A percentile compares a stretch with the other conserved stretches of the same genome.
These are phyloP conservation scores for Zoanthus solanderi DNA, from an alignment of 92 coral and sea anemone genomes.

Conservation along the genomic window DNA sequence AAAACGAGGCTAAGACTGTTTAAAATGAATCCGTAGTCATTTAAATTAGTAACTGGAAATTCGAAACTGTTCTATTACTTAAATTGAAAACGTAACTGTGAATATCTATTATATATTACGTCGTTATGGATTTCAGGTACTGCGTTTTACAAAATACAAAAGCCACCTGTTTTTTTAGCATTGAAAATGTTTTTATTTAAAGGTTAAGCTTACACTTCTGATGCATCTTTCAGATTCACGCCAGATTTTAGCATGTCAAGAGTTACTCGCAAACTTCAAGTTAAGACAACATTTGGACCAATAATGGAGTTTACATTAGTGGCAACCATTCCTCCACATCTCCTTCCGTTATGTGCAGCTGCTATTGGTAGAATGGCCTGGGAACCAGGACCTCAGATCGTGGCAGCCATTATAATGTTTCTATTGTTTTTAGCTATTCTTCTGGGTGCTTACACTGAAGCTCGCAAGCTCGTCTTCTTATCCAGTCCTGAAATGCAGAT, in stretches of 20 bases:
- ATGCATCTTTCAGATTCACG: constrained; percentile 72
- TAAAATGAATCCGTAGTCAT: too few relatives aligned
- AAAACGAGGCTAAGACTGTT: too few relatives aligned
- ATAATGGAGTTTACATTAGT: constrained; percentile 93
- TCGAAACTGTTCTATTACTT: too few relatives aligned
- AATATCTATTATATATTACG: too few relatives aligned
- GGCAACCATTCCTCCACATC: constrained; percentile 97
- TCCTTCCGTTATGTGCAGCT: constrained; percentile 96
- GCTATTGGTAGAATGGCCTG: constrained; percentile 91
- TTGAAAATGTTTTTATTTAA: not conserved
- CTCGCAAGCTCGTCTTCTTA: constrained; percentile 81
- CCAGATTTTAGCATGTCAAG: constrained; percentile 98
- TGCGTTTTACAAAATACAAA: not conserved
- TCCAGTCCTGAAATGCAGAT: constrained; percentile 69
- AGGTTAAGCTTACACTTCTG: not conserved
- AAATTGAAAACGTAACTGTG: too few relatives aligned
- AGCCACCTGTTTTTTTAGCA: not conserved
- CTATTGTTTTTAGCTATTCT: constrained; percentile 77
- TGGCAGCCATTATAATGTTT: constrained; percentile 76
- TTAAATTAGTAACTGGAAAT: too few relatives aligned
- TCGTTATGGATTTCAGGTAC: too few relatives aligned
- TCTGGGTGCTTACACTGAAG: constrained; percentile 88
- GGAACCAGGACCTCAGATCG: constrained; percentile 82
- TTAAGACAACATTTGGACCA: constrained; percentile 89
- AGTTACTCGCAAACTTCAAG: constrained; percentile 93